These are phyloP conservation scores for Paralinhomoeus sp. DNA, from an alignment of 2,888 invertebrate species.

Conservation along the genomic window DNA sequence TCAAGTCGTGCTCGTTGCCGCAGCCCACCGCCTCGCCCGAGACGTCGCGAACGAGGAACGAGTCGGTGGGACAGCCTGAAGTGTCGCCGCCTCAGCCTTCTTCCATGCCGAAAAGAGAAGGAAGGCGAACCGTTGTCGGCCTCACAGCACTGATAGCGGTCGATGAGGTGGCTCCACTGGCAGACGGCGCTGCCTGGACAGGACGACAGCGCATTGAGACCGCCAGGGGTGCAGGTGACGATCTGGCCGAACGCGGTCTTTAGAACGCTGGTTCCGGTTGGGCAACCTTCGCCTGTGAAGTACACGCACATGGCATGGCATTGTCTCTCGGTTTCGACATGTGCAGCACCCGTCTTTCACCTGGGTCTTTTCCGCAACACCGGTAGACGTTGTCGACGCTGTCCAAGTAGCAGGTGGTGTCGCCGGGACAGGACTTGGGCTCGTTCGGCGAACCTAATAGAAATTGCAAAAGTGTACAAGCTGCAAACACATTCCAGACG, in stretches of 20 bases:
- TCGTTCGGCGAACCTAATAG: constrained; percentile 5
- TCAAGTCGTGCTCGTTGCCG: background rate
- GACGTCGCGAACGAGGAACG: constrained; percentile 3
- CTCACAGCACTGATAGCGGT: constrained; percentile 17
- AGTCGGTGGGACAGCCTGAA: constrained; percentile 9
- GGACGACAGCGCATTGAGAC: constrained; percentile 1
- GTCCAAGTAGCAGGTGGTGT: constrained; percentile 12
- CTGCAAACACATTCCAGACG: background rate
- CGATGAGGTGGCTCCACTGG: constrained; percentile 17
- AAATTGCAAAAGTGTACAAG: too few species aligned
- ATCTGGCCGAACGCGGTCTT: constrained; percentile 5
- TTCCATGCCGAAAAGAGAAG: background rate
- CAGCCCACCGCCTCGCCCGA: background rate
- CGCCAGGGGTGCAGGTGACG: constrained; percentile 9
- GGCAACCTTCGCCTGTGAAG: constrained; percentile 10
- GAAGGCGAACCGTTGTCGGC: constrained; percentile 11
- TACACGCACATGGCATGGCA: background rate
- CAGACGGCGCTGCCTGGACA: constrained; percentile 9
- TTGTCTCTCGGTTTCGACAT: background rate
- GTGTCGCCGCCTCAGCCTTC: background rate
- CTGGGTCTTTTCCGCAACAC: constrained; percentile 11
- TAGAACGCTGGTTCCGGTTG: constrained; percentile 8
- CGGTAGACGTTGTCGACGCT: constrained; percentile 9
- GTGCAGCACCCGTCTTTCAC: background rate
- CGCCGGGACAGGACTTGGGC: constrained; percentile 12